phyloP scores from a whole-genome alignment of 1,140 invertebrate species.

The Drosophila kurseongensis region DNA sequence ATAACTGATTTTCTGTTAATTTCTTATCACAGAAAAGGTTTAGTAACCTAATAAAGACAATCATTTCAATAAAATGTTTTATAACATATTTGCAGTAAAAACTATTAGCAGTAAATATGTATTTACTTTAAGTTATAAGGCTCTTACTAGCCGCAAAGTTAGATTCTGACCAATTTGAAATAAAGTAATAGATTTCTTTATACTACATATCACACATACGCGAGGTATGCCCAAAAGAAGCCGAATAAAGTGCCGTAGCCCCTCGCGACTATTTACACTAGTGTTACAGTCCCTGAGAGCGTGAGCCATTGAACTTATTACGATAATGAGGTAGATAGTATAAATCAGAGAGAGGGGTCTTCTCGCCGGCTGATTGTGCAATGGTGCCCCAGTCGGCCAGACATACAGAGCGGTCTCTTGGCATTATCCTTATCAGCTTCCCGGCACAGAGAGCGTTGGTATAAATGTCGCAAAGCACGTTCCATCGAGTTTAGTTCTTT shows the following conservation, averaged over 20 bases:
- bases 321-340: slow-evolving; percentile 31
- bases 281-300: slow-evolving; percentile 41
- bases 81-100: no score
- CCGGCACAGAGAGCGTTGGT: slow-evolving; percentile 24
- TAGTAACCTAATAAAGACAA: no score
- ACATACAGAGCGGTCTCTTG: slow-evolving; percentile 1
- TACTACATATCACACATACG: slow-evolving; percentile 4
- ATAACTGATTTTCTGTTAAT: no score
- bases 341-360: slow-evolving; percentile 6
- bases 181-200: no score
- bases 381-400: slow-evolving; percentile 17
- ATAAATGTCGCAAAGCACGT: slow-evolving; percentile 70
- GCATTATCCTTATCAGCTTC: slow-evolving; percentile 68
- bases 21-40: no score
- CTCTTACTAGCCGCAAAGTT: no score
- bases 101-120: no score
- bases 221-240: slow-evolving; percentile 7
- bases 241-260: slow-evolving; percentile 3
- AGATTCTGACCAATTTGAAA: no score
- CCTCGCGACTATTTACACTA: slow-evolving; percentile 8
- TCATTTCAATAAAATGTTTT: no score
- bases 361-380: slow-evolving; percentile 31
- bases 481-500: slow-evolving; percentile 71
- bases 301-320: slow-evolving; percentile 57
- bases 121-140: no score